Percentiles rank a stretch among this genome's conserved stretches.
Evolutionary conservation across 2,113 vertebrate genomes (phyloP).

Genomic region (Tricholaema leucomelas): DNA sequence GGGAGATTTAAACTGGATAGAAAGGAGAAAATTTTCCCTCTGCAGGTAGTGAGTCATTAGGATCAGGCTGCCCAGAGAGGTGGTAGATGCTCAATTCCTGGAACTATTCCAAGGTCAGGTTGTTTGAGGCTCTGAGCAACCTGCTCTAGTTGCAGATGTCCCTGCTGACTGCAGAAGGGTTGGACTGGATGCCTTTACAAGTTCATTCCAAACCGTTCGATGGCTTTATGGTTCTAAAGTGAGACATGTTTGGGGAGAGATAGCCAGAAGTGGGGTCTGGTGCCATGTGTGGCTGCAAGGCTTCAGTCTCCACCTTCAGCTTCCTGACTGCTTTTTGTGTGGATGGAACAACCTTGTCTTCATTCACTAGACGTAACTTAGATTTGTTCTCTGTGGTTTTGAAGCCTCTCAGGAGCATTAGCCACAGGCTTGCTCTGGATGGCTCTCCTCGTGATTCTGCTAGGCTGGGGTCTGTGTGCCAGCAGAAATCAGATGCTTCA

Average conservation of each 20-base stretch:
- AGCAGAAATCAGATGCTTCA: background rate
- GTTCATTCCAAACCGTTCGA: background rate
- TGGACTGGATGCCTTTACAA: background rate
- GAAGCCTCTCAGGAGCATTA: background rate
- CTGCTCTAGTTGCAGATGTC: background rate
- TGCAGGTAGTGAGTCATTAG: too few species aligned
- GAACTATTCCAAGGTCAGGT: background rate
- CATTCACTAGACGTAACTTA: rapidly evolving
- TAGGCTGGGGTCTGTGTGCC: background rate
- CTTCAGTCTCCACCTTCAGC: background rate
- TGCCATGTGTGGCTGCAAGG: background rate
- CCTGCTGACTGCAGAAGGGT: background rate
- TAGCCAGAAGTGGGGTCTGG: background rate
- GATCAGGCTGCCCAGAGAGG: too few species aligned
- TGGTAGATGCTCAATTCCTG: background rate
- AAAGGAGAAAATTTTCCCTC: background rate
- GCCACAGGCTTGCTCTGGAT: rapidly evolving
- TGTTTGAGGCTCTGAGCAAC: background rate
- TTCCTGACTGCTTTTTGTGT: background rate
- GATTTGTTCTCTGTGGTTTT: background rate
- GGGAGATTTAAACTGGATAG: background rate
- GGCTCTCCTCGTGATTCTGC: background rate
- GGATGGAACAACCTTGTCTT: background rate
- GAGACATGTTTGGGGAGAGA: background rate
- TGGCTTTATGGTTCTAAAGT: too few species aligned